These are phyloP conservation scores for Nannobrachium achirus DNA, from an alignment of 2,113 vertebrate species.

Conservation along the genomic window DNA sequence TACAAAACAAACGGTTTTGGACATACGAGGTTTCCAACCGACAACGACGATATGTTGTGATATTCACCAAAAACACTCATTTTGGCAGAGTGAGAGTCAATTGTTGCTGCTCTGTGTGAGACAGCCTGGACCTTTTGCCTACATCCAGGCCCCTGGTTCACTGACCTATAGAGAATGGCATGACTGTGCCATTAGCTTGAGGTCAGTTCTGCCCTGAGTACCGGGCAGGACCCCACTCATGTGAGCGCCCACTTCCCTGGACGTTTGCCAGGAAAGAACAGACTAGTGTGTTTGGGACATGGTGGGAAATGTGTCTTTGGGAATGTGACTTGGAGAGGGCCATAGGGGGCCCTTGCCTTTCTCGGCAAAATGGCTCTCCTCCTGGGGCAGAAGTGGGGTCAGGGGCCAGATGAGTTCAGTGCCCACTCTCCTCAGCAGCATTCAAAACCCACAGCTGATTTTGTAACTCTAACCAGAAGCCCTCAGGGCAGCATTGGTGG, in stretches of 20 bases:
- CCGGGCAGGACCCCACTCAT: conserved; percentile 73
- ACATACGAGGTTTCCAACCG: too few species aligned
- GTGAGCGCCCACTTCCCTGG: conserved; percentile 77
- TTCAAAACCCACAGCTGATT: conserved; percentile 64
- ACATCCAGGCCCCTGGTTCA: conserved; percentile 46
- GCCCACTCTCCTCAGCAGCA: conserved; percentile 55
- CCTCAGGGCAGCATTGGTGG: conserved; percentile 37
- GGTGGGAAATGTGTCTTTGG: conserved; percentile 78
- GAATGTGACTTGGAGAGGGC: conserved; percentile 75
- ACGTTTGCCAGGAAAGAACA: conserved; percentile 72
- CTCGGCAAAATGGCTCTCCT: conserved; percentile 62
- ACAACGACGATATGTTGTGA: too few species aligned
- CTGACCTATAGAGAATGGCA: conserved; percentile 67
- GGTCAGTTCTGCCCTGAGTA: conserved; percentile 69
- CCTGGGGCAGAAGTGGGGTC: conserved; percentile 62
- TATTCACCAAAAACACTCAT: conserved; percentile 20
- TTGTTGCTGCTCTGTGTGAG: conserved; percentile 43
- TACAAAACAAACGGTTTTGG: too few species aligned
- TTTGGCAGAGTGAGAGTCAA: conserved; percentile 19
- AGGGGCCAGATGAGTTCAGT: conserved; percentile 58
- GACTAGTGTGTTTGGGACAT: conserved; percentile 69
- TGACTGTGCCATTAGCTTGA: conserved; percentile 60
- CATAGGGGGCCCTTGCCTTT: conserved; percentile 71
- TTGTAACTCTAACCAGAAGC: conserved; percentile 48
- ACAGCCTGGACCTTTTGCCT: conserved; percentile 51